Percentiles rank a stretch among this genome's conserved stretches.
These are phyloP conservation scores for Cryptocephalus primarius DNA, from an alignment of 2,888 invertebrate species.

Conservation along the genomic window DNA sequence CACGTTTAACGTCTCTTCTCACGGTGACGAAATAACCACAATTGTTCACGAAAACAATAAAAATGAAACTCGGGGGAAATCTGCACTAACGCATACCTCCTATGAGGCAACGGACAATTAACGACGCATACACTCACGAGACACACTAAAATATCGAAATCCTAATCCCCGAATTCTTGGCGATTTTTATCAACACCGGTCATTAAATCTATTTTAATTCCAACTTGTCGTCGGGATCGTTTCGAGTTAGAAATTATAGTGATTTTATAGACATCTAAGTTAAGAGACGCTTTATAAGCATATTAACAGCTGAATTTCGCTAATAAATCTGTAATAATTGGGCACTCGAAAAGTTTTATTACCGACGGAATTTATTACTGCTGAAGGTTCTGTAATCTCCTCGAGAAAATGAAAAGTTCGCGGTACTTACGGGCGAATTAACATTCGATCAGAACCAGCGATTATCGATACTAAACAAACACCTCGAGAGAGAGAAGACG, in stretches of 20 bases:
- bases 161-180: too few relatives aligned
- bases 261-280: constrained; percentile 10
- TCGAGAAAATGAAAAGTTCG: too few relatives aligned
- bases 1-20: constrained; percentile 12
- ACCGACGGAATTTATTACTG: background rate
- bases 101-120: constrained; percentile 10
- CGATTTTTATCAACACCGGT: background rate
- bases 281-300: constrained; percentile 7
- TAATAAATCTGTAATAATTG: constrained; percentile 8
- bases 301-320: constrained; percentile 8
- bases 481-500: too few relatives aligned
- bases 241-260: constrained; percentile 7
- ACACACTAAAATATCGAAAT: constrained; percentile 10
- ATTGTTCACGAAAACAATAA: constrained; percentile 23
- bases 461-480: too few relatives aligned
- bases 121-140: constrained; percentile 7
- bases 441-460: too few relatives aligned
- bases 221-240: constrained; percentile 8
- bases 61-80: constrained; percentile 19
- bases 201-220: constrained; percentile 11
- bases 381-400: too few relatives aligned
- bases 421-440: too few relatives aligned
- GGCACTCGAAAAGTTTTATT: background rate
- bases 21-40: constrained; percentile 19
- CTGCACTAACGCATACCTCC: constrained; percentile 18